Evolutionary conservation across 2,888 invertebrate species (phyloP).

Genomic region (Drosophila maculinotata): DNA sequence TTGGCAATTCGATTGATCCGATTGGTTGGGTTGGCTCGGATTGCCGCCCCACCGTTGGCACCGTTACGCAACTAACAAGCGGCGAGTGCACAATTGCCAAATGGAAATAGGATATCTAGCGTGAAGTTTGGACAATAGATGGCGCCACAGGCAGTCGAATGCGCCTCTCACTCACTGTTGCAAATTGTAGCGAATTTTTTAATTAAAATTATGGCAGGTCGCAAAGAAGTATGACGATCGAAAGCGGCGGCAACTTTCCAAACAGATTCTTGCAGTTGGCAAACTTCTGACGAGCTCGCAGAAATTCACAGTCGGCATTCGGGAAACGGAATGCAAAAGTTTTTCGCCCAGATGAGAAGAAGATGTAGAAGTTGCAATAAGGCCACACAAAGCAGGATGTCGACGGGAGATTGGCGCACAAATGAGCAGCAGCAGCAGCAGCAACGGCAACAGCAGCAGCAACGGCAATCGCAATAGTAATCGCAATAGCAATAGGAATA

Average conservation of each 20-base stretch:
- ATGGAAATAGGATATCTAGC: slow-evolving; percentile 48
- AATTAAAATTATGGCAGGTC: slow-evolving; percentile 57
- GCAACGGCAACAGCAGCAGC: background rate
- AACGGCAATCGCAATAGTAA: slow-evolving; percentile 11
- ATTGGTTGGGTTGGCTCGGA: slow-evolving; percentile 18
- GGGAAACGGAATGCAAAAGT: slow-evolving; percentile 70
- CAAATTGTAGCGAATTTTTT: slow-evolving; percentile 31
- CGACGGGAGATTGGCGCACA: slow-evolving; percentile 77
- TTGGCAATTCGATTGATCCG: slow-evolving; percentile 36
- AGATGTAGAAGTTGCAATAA: slow-evolving; percentile 47
- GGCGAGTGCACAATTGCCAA: slow-evolving; percentile 21
- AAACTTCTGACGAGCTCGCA: slow-evolving; percentile 64
- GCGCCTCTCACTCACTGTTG: no score
- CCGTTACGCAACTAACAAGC: no score
- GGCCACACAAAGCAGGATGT: slow-evolving; percentile 57
- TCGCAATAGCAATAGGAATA: background rate
- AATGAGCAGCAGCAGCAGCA: slow-evolving; percentile 63
- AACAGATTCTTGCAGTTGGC: slow-evolving; percentile 33
- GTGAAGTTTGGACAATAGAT: slow-evolving; percentile 39
- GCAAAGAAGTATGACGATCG: slow-evolving; percentile 28
- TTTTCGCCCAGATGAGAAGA: slow-evolving; percentile 64
- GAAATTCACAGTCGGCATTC: slow-evolving; percentile 37
- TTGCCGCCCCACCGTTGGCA: no score
- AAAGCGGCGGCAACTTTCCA: slow-evolving; percentile 20
- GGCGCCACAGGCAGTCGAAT: slow-evolving; percentile 42